These are phyloP conservation scores for Patella ulyssiponensis DNA, from an alignment of 2,888 invertebrate species.

Conservation along the genomic window DNA sequence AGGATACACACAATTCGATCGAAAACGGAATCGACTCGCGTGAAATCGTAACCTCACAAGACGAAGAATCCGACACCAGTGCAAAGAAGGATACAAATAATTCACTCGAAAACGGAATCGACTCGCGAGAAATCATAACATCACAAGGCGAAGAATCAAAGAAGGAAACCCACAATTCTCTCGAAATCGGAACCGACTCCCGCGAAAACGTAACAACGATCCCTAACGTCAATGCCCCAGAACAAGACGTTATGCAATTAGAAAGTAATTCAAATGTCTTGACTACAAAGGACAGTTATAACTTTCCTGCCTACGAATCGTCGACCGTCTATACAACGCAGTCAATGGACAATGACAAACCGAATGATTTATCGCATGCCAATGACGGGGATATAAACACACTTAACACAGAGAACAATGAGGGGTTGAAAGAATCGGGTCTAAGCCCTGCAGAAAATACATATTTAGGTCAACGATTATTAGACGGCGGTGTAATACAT, in stretches of 20 bases:
- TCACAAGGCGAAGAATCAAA: no score
- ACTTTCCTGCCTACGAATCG: neutral
- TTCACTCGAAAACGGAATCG: neutral
- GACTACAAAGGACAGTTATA: neutral
- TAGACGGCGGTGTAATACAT: neutral
- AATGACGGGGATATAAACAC: neutral
- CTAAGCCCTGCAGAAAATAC: conserved; percentile 2
- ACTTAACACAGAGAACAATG: conserved; percentile 1
- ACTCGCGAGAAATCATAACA: no score
- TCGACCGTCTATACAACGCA: neutral
- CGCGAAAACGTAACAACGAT: conserved; percentile 18
- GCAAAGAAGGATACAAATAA: neutral
- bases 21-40: neutral
- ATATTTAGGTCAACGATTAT: conserved; percentile 1
- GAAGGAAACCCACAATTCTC: neutral
- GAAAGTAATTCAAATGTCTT: neutral
- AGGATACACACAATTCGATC: neutral
- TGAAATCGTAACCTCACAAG: no score
- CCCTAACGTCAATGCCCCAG: neutral
- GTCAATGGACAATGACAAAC: neutral
- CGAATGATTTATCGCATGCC: neutral
- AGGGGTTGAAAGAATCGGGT: neutral
- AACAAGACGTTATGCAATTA: neutral
- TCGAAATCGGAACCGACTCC: conserved; percentile 7
- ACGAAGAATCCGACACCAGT: no score